Percentiles rank a stretch among this genome's conserved stretches.
Evolutionary conservation across 2,113 vertebrate genomes (phyloP).

Genomic region (Gobius niger): DNA sequence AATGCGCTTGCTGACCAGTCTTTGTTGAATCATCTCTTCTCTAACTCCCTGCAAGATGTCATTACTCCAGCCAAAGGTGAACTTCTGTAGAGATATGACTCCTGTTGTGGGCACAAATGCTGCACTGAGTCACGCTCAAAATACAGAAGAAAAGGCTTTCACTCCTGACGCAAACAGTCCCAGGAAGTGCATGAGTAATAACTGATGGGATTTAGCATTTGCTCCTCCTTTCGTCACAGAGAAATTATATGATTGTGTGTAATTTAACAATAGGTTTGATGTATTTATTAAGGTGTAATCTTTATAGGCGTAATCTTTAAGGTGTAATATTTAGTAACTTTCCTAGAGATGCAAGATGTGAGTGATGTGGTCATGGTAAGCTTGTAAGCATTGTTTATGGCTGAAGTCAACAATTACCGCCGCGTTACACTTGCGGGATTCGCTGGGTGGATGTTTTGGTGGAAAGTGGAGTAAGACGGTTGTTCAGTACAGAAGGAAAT

Average conservation of each 20-base stretch:
- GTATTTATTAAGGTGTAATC: neutral
- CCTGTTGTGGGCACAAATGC: neutral
- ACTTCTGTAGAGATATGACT: neutral
- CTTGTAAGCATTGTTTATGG: constrained; percentile 18
- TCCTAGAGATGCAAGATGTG: neutral
- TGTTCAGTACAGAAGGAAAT: neutral
- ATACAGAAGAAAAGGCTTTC: neutral
- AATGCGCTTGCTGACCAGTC: neutral
- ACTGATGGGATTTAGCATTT: neutral
- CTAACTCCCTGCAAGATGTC: neutral
- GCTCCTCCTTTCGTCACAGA: neutral
- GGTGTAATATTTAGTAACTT: neutral
- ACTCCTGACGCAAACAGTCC: neutral
- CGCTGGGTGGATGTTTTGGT: neutral
- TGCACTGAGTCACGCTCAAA: constrained; percentile 17
- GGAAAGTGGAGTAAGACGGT: neutral
- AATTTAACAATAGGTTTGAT: neutral
- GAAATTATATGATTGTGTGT: too few relatives aligned
- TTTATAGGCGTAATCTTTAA: too few relatives aligned
- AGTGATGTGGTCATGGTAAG: neutral
- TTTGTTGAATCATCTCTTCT: neutral
- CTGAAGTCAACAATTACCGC: constrained; percentile 1
- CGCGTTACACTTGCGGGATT: neutral
- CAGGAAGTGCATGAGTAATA: constrained; percentile 5
- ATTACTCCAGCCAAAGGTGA: neutral